Base-by-base conservation (phyloP, 2,888 invertebrate species). In the Formica aserva region DNA sequence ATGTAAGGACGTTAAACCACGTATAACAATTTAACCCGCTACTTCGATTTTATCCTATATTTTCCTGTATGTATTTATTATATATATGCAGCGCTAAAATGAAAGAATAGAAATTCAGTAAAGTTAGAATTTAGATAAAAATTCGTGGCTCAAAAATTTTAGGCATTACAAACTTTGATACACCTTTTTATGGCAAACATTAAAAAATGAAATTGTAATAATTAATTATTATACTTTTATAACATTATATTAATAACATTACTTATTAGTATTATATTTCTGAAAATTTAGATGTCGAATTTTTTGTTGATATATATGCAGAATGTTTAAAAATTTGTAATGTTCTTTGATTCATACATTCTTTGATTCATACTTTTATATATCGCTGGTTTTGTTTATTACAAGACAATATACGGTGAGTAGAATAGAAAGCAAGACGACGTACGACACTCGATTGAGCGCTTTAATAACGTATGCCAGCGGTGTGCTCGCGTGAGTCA, bases 401-500 rank as follows among this genome's bases (percentile, higher is more conserved):
- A 0, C 15, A 0, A 32, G 57, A 18, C 2, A 32, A 5, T 13
- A 5, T 13, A 11, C 18, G 11, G 22, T n/a, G 29, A 3, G 55
- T 22, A 62, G 60, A 60, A 60, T 60, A 45, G 57, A 60, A 72
- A 60, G 60, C 26, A 32, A 78, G 57, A 60, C 78, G 22, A 52
- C 1, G 9, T 35, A 9, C 66, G 29, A 45, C 57, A 32, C 13
- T 72, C 60, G 22, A 76, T 75, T 22, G 60, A 72, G 32, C 32
- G 32, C 57, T 45, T 72, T 72, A 78, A 78, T 80, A 72, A 71
- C 60, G 78, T 72, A 80, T 80, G 41, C 78, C 41, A 29, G 57
- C 60, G 45, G 41, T 5, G 74, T 15, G 72, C 38, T 78, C 71
- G 74, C 78, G 78, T 80, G 74, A 80, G 74, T 80, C 78, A 80